phyloP scores from a whole-genome alignment of 2,888 invertebrate species.

The Odiellus spinosus region DNA sequence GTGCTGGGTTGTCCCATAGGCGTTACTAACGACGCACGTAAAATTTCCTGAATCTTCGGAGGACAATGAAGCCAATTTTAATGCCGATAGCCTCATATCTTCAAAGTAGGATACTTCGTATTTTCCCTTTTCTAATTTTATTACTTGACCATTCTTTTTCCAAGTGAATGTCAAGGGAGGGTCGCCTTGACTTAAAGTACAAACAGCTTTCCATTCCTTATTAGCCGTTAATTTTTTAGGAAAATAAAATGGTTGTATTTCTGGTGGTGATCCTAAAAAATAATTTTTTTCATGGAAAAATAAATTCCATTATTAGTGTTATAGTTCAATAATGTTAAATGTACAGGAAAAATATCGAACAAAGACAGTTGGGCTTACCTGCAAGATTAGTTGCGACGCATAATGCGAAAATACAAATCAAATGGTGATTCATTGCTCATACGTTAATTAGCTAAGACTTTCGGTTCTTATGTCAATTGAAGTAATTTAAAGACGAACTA shows the following conservation, averaged over 20 bases:
- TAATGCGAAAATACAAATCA: too few relatives aligned
- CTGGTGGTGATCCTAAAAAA: too few relatives aligned
- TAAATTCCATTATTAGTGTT: too few relatives aligned
- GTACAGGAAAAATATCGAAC: too few relatives aligned
- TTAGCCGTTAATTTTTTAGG: constrained; percentile 1
- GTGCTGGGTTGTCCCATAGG: neutral
- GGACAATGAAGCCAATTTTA: neutral
- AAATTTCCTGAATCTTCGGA: neutral
- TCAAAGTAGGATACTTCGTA: neutral
- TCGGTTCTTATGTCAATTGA: too few relatives aligned
- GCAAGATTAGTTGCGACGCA: too few relatives aligned
- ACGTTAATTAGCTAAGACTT: too few relatives aligned
- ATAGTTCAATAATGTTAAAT: too few relatives aligned
- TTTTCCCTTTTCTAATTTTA: neutral
- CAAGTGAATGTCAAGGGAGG: constrained; percentile 12
- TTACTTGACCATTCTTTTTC: constrained; percentile 3
- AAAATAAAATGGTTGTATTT: neutral
- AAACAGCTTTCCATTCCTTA: constrained; percentile 7
- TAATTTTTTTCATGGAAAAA: too few relatives aligned
- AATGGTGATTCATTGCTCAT: too few relatives aligned
- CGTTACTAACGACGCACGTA: neutral
- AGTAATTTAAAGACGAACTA: too few relatives aligned
- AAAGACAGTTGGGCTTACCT: too few relatives aligned
- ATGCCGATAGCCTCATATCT: neutral
- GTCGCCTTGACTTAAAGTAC: constrained; percentile 7